Conservation (phyloP, 2,113 vertebrate species). For the Odontesthes bonariensis region DNA sequence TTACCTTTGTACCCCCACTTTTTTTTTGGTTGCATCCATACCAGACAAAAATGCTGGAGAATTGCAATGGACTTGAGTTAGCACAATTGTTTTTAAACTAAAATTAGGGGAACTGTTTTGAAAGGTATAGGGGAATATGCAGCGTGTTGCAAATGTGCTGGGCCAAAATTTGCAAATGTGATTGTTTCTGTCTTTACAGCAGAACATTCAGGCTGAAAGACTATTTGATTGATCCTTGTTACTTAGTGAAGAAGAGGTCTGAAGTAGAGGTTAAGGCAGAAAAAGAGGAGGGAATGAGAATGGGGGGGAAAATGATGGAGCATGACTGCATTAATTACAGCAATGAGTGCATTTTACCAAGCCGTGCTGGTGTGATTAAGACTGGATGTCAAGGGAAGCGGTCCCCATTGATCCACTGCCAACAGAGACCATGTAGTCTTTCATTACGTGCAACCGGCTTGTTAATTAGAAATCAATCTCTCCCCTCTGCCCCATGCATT, state of each 20-base stretch:
- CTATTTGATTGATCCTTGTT: constrained; percentile 15
- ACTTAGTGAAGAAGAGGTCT: constrained; percentile 33
- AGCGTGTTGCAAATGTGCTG: no score
- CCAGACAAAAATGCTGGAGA: neutral
- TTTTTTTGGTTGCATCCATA: neutral
- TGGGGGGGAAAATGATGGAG: constrained; percentile 17
- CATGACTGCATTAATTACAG: constrained; percentile 63
- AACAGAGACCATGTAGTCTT: constrained; percentile 68
- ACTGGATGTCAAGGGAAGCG: constrained; percentile 61
- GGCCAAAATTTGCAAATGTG: no score
- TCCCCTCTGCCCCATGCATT: constrained; percentile 26
- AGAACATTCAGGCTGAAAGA: neutral
- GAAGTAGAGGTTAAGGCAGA: constrained; percentile 39
- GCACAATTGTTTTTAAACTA: neutral
- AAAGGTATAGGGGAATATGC: no score
- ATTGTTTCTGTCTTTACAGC: no score
- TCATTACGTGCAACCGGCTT: constrained; percentile 71
- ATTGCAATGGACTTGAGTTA: neutral
- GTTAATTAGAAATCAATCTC: constrained; percentile 81
- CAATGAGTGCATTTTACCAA: constrained; percentile 59
- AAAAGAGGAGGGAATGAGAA: constrained; percentile 2
- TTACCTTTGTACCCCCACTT: neutral
- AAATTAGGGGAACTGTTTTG: no score
- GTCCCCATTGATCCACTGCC: constrained; percentile 73
- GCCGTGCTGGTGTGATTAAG: constrained; percentile 71